Evolutionary conservation across 1,140 invertebrate species (phyloP).

Genomic region (Branchinecta lindahli): DNA sequence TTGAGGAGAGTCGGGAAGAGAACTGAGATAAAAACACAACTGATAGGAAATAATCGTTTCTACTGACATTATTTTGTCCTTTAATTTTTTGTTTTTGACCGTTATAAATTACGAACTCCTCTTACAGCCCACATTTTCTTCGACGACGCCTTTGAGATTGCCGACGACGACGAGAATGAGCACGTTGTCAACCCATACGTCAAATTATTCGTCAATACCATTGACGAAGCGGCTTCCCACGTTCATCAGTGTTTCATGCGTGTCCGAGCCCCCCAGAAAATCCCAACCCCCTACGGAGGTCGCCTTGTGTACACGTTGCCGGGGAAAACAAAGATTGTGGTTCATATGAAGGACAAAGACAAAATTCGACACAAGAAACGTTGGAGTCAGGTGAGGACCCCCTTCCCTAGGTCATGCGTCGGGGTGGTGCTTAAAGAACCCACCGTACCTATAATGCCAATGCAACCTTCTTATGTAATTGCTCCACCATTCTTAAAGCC

Average conservation of each 20-base stretch:
- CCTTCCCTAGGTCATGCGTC: background rate
- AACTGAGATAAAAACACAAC: no score
- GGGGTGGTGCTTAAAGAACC: no score
- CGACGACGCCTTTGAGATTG: conserved; percentile 39
- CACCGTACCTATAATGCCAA: no score
- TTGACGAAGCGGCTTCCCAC: conserved; percentile 27
- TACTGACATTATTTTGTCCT: no score
- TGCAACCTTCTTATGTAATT: no score
- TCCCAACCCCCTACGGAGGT: conserved; percentile 35
- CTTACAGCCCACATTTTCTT: conserved; percentile 40
- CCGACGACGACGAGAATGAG: conserved; percentile 21
- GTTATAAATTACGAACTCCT: no score
- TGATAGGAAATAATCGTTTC: no score
- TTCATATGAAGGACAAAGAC: conserved; percentile 35
- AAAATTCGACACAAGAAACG: conserved; percentile 35
- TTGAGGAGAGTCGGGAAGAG: no score
- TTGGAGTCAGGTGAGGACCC: conserved; percentile 31
- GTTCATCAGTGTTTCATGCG: conserved; percentile 24
- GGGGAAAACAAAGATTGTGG: conserved; percentile 32
- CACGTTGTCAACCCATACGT: conserved; percentile 27
- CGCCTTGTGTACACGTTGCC: conserved; percentile 32
- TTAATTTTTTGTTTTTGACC: no score
- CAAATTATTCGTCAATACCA: conserved; percentile 23
- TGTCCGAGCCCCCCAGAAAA: conserved; percentile 28
- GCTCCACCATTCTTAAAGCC: no score